Conservation (phyloP, 2,797 vertebrate genomes). For the Orientallactaga sibirica region DNA sequence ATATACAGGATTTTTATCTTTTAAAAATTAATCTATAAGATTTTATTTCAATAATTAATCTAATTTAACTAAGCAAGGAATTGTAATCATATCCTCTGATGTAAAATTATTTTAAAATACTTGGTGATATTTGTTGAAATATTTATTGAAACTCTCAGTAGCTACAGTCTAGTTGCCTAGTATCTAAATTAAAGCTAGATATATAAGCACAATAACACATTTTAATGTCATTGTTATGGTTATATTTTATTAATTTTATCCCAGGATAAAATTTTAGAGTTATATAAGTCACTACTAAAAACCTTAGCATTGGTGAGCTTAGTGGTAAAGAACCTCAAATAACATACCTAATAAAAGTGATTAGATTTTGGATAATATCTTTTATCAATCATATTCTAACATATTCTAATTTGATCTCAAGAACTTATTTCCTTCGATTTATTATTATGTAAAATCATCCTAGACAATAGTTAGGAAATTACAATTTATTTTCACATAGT, state of each 20-base stretch:
- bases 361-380: not conserved
- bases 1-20: not conserved
- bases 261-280: constrained; percentile 24
- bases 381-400: constrained; percentile 1
- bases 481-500: constrained; percentile 17
- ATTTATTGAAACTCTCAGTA: constrained; percentile 25
- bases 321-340: not conserved
- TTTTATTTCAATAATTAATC: not conserved
- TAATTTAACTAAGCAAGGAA: not conserved
- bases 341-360: not conserved
- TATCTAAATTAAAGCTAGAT: constrained; percentile 45
- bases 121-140: not conserved
- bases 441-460: not conserved
- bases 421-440: not conserved
- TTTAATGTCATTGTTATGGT: not conserved
- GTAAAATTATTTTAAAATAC: not conserved
- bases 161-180: constrained; percentile 24
- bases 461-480: not conserved
- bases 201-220: not conserved
- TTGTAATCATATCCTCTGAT: not conserved
- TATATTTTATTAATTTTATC: not conserved
- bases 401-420: constrained; percentile 56
- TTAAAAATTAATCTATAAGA: not conserved
- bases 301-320: not conserved
- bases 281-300: not conserved